Conservation (phyloP, 2,113 vertebrate genomes). For the Nerophis ophidion region DNA sequence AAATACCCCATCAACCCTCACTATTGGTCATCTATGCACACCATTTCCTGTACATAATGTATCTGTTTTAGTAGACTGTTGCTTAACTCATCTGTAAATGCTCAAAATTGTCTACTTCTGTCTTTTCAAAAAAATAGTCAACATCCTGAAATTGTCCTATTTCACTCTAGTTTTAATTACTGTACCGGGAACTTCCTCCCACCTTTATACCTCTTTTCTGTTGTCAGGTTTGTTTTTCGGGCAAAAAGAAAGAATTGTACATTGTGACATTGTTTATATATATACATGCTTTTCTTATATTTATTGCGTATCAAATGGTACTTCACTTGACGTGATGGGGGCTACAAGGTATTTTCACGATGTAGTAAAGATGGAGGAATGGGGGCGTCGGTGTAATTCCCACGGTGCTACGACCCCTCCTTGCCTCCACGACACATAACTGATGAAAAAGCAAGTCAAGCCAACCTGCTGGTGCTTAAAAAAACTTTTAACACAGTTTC, state of each 20-base stretch:
- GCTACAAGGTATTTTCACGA: slow-evolving; percentile 67
- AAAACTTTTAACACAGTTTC: slow-evolving; percentile 63
- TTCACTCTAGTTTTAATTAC: slow-evolving; percentile 50
- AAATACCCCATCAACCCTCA: neutral
- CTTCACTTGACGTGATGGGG: slow-evolving; percentile 57
- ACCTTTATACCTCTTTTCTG: slow-evolving; percentile 66
- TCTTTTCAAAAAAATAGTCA: slow-evolving; percentile 23
- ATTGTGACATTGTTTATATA: slow-evolving; percentile 72
- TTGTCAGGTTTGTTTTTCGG: slow-evolving; percentile 51
- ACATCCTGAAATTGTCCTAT: slow-evolving; percentile 30
- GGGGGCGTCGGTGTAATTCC: slow-evolving; percentile 54
- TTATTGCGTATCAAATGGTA: slow-evolving; percentile 74
- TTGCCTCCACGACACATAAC: slow-evolving; percentile 49
- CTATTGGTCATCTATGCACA: slow-evolving; percentile 41
- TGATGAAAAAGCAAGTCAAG: slow-evolving; percentile 51
- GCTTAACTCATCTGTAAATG: slow-evolving; percentile 57
- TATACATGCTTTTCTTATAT: slow-evolving; percentile 76
- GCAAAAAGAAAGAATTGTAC: slow-evolving; percentile 61
- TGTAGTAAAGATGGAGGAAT: slow-evolving; percentile 59
- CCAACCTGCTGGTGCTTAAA: slow-evolving; percentile 70
- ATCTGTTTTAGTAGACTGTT: slow-evolving; percentile 58
- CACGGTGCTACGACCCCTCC: slow-evolving; percentile 70
- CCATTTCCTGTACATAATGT: slow-evolving; percentile 61
- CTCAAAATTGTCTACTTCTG: slow-evolving; percentile 43
- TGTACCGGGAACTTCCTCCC: slow-evolving; percentile 49